Conservation (phyloP, 2,888 invertebrate genomes). For the Rotaria magnacalcarata region DNA sequence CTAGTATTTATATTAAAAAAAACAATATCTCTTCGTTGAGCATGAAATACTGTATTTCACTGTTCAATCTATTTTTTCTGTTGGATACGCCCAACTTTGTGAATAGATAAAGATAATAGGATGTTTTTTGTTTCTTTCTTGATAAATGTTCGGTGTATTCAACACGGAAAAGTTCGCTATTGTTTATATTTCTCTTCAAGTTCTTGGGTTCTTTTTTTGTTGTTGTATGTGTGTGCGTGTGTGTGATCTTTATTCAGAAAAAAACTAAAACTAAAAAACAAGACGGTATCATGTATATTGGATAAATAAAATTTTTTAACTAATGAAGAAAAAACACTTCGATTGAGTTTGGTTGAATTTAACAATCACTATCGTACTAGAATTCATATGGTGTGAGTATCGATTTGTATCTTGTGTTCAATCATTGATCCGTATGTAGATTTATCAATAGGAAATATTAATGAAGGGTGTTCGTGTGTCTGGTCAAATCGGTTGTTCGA, state of each 20-base stretch:
- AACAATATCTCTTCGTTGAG: neutral
- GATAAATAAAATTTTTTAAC: slow-evolving; percentile 8
- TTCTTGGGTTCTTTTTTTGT: neutral
- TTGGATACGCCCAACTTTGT: neutral
- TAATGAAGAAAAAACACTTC: neutral
- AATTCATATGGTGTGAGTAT: too few relatives aligned
- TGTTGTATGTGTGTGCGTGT: neutral
- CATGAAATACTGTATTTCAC: slow-evolving; percentile 10
- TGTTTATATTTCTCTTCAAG: slow-evolving; percentile 17
- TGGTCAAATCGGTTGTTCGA: too few relatives aligned
- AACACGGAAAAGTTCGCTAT: neutral
- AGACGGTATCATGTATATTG: neutral
- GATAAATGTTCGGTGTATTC: slow-evolving; percentile 31
- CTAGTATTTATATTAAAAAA: slow-evolving; percentile 12
- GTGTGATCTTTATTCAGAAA: neutral
- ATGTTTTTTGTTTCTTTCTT: neutral
- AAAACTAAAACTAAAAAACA: neutral
- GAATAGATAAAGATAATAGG: neutral
- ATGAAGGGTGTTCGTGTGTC: too few relatives aligned
- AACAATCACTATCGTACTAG: too few relatives aligned
- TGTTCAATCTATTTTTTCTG: neutral
- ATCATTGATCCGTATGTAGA: too few relatives aligned
- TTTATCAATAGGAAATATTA: too few relatives aligned
- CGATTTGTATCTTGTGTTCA: too few relatives aligned
- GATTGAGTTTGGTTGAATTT: too few relatives aligned